These are phyloP conservation scores for Lithobius niger DNA, from an alignment of 1,140 invertebrate species.

Conservation along the genomic window DNA sequence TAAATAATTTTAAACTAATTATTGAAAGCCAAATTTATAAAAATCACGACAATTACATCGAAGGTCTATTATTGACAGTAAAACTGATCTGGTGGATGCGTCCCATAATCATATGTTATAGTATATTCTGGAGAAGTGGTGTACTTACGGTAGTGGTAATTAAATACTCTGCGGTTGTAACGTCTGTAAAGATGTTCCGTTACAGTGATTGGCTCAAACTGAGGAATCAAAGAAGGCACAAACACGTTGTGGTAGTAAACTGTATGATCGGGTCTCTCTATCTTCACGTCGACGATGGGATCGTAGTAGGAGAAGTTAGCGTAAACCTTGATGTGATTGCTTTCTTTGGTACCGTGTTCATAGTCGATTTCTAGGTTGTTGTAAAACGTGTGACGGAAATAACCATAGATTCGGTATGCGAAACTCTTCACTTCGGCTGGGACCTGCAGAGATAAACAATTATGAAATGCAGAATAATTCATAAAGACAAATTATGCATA, in stretches of 20 bases:
- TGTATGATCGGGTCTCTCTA: not conserved
- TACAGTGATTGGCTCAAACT: not conserved
- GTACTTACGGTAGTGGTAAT: constrained; percentile 1
- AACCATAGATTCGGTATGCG: not conserved
- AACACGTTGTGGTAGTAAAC: constrained; percentile 4
- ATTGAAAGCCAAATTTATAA: not conserved
- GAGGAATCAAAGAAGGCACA: not conserved
- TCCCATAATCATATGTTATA: not conserved
- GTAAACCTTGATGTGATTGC: not conserved
- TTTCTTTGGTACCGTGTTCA: not conserved
- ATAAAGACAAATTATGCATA: too few relatives aligned
- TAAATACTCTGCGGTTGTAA: not conserved
- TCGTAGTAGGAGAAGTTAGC: constrained; percentile 1
- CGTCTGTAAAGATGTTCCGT: not conserved
- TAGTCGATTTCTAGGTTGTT: not conserved
- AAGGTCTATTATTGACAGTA: not conserved
- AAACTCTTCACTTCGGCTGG: not conserved
- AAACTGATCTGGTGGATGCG: not conserved
- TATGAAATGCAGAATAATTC: too few relatives aligned
- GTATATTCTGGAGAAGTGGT: not conserved
- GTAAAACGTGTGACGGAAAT: constrained; percentile 5
- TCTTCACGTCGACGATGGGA: not conserved
- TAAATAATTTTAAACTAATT: not conserved
- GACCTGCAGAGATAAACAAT: not conserved
- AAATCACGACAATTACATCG: not conserved